These are phyloP conservation scores for Pseudeuparius sepicola DNA, from an alignment of 2,888 invertebrate species.

Conservation along the genomic window DNA sequence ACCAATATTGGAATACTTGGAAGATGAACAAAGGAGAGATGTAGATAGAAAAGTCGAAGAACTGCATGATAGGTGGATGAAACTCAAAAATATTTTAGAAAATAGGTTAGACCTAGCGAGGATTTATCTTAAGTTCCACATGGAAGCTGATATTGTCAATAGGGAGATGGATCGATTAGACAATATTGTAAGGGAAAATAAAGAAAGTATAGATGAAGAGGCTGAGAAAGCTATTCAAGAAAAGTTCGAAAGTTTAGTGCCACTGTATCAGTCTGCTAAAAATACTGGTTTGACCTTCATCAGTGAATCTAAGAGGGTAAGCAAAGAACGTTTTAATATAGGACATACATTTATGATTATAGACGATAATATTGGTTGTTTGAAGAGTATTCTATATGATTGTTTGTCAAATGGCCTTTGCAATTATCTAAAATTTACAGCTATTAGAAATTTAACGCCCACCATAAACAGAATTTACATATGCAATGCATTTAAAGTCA, in stretches of 20 bases:
- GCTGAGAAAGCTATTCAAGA: constrained; percentile 46
- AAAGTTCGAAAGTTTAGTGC: constrained; percentile 54
- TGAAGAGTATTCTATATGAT: too few relatives aligned
- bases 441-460: too few relatives aligned
- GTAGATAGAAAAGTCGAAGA: constrained; percentile 53
- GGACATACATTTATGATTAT: too few relatives aligned
- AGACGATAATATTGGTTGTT: too few relatives aligned
- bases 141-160: constrained; percentile 54
- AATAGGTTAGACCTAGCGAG: constrained; percentile 56
- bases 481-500: too few relatives aligned
- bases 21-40: constrained; percentile 53
- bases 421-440: too few relatives aligned
- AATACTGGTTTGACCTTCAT: constrained; percentile 58
- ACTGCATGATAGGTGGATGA: constrained; percentile 53
- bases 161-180: constrained; percentile 57
- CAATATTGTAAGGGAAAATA: constrained; percentile 43
- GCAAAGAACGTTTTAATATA: too few relatives aligned
- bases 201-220: constrained; percentile 42
- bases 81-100: constrained; percentile 49
- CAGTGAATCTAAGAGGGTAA: constrained; percentile 48
- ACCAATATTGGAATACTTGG: constrained; percentile 51
- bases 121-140: constrained; percentile 62
- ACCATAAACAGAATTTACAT: too few relatives aligned
- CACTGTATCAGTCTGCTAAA: constrained; percentile 55
- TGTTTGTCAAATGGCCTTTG: too few relatives aligned